phyloP scores from a whole-genome alignment of 2,888 invertebrate genomes.

The Megastigmus dorsalis region DNA sequence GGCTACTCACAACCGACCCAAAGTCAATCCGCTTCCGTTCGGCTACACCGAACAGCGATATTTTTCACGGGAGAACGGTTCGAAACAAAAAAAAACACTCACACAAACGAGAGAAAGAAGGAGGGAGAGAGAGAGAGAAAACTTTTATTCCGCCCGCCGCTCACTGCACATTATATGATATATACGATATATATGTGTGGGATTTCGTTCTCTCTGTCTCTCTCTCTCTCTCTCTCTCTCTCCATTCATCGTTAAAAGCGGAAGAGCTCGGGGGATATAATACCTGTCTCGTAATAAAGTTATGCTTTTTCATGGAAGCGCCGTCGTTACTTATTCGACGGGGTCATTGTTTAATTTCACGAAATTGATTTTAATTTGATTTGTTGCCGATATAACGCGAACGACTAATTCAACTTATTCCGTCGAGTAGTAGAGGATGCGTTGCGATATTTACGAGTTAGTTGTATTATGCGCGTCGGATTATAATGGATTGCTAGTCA shows the following conservation, averaged over 20 bases:
- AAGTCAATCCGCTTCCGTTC: conserved; percentile 36
- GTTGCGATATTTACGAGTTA: too few relatives aligned
- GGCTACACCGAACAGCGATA: conserved; percentile 3
- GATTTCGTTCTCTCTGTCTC: too few relatives aligned
- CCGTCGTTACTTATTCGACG: too few relatives aligned
- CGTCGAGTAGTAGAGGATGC: background rate
- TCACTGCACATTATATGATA: background rate
- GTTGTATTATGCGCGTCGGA: too few relatives aligned
- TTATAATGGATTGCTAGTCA: too few relatives aligned
- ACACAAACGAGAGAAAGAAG: background rate
- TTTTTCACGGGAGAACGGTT: background rate
- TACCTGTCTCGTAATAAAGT: conserved; percentile 3
- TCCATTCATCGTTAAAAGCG: background rate
- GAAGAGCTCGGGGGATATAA: too few relatives aligned
- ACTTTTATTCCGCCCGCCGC: background rate
- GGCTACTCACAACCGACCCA: background rate
- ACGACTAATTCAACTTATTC: background rate
- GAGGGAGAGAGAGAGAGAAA: background rate
- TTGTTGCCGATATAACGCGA: background rate
- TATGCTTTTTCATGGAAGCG: too few relatives aligned
- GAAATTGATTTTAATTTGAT: background rate
- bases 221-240: too few relatives aligned
- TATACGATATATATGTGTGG: too few relatives aligned
- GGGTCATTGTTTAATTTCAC: too few relatives aligned
- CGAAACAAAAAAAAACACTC: too few relatives aligned